These are phyloP conservation scores for Papilio polytes DNA, from an alignment of 1,140 invertebrate genomes.

Conservation along the genomic window DNA sequence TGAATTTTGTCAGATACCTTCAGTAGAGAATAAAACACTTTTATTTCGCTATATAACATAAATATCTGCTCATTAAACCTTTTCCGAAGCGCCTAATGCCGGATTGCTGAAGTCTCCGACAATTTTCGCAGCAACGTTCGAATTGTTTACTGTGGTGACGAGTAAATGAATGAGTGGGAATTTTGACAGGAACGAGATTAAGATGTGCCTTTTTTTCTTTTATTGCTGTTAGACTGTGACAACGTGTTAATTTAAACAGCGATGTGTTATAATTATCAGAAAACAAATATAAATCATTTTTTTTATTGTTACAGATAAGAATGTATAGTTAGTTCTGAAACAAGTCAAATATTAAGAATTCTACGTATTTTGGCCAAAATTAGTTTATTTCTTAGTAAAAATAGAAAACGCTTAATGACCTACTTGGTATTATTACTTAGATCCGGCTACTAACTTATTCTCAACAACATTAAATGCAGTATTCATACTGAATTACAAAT, in stretches of 20 bases:
- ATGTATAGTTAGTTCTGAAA: neutral
- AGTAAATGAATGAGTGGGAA: conserved; percentile 11
- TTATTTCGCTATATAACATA: no score
- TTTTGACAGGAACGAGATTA: conserved; percentile 28
- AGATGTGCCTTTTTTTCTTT: neutral
- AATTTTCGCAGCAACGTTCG: no score
- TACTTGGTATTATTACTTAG: neutral
- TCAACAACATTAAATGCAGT: neutral
- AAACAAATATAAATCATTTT: neutral
- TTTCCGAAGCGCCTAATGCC: no score
- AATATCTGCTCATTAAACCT: no score
- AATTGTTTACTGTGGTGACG: no score
- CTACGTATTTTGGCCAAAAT: no score
- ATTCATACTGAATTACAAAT: conserved; percentile 4
- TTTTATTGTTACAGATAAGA: neutral
- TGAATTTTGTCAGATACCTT: no score
- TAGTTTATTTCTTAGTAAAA: no score
- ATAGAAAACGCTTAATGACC: no score
- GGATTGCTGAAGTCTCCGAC: no score
- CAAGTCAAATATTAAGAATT: neutral
- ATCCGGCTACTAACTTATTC: neutral
- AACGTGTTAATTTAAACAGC: conserved; percentile 1
- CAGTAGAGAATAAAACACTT: no score
- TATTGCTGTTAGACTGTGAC: neutral
- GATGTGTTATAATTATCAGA: neutral